Percentiles rank a stretch among this genome's conserved stretches.
Conservation (phyloP, 2,888 invertebrate species). For the Himalopsyche tibetana region DNA sequence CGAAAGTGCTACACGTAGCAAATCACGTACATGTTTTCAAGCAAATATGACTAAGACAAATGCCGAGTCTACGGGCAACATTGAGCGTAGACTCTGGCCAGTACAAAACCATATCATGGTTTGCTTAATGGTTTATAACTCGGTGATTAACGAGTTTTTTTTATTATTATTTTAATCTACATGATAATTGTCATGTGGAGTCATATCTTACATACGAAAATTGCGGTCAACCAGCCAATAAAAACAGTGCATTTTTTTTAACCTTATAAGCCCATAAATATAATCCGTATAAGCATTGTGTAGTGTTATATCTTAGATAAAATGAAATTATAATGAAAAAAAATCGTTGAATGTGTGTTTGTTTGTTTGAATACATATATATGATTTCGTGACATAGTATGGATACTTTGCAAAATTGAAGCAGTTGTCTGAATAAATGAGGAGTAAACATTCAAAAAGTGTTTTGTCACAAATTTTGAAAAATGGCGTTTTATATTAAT, state of each 20-base stretch:
- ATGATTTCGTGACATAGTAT: too few species aligned
- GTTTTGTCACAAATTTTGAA: too few species aligned
- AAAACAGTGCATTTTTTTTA: not conserved
- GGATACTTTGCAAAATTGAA: too few species aligned
- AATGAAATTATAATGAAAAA: too few species aligned
- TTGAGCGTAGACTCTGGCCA: not conserved
- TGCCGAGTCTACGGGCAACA: not conserved
- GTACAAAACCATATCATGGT: not conserved
- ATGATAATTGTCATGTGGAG: not conserved
- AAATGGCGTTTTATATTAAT: too few species aligned
- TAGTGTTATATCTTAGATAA: too few species aligned
- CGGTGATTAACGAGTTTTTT: not conserved
- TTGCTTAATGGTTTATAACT: not conserved
- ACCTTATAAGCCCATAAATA: not conserved
- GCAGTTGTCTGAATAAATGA: too few species aligned
- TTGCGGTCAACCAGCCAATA: not conserved
- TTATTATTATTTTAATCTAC: too few species aligned
- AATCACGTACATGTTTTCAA: slow-evolving; percentile 4
- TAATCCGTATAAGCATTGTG: not conserved
- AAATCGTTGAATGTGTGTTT: too few species aligned
- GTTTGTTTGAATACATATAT: too few species aligned
- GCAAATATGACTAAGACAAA: not conserved
- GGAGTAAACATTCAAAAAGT: too few species aligned
- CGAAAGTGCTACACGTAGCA: slow-evolving; percentile 4
- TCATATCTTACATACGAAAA: not conserved